phyloP scores from a whole-genome alignment of 2,888 invertebrate species.

The Perithous albicinctus region DNA sequence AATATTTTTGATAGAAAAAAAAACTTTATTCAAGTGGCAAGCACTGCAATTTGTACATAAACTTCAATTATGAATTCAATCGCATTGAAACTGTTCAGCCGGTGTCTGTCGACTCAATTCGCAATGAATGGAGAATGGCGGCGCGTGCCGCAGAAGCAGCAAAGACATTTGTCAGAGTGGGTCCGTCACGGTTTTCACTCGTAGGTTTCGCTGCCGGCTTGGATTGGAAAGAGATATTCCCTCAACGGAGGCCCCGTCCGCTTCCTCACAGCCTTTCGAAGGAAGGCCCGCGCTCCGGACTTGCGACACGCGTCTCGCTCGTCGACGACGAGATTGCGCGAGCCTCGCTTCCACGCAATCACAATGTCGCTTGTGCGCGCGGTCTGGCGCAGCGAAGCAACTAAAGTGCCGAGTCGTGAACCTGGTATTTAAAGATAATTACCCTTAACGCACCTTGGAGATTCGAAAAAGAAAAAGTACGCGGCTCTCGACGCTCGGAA shows the following conservation, averaged over 20 bases:
- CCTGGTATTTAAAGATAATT: constrained; percentile 50
- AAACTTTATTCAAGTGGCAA: too few relatives aligned
- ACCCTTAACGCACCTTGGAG: neutral
- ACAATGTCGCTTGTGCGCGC: constrained; percentile 20
- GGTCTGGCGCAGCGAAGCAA: constrained; percentile 8
- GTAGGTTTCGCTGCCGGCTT: neutral
- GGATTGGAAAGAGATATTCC: constrained; percentile 18
- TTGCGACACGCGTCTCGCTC: constrained; percentile 42
- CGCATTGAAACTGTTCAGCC: neutral
- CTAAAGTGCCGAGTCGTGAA: constrained; percentile 36
- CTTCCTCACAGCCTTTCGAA: constrained; percentile 20
- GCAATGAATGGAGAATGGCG: neutral
- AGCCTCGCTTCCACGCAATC: constrained; percentile 50
- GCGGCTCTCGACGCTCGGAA: neutral
- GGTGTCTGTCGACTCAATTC: neutral
- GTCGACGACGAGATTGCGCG: constrained; percentile 32
- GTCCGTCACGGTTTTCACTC: constrained; percentile 38
- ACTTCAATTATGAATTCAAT: constrained; percentile 1
- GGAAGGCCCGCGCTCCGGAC: constrained; percentile 4
- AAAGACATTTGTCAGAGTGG: neutral
- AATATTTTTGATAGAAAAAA: too few relatives aligned
- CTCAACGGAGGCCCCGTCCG: neutral
- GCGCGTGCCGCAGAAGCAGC: constrained; percentile 8
- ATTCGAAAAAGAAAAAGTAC: constrained; percentile 6
- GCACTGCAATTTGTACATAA: neutral